These are phyloP conservation scores for Rhagophthalmus giganteus DNA, from an alignment of 2,888 invertebrate species.

Conservation along the genomic window DNA sequence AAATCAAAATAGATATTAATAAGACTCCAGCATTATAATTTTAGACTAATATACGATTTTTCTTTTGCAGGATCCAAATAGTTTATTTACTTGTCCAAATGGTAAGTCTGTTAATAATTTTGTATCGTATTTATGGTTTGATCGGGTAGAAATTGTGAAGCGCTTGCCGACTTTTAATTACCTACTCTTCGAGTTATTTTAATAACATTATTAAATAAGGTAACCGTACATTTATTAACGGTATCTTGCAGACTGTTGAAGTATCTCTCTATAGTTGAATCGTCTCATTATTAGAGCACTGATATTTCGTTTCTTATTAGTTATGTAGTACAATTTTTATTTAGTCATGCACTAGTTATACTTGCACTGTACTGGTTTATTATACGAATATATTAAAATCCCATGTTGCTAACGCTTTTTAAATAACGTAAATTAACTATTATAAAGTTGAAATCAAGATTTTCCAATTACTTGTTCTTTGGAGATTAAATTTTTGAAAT, in stretches of 20 bases:
- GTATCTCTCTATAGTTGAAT: too few species aligned
- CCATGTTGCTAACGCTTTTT: too few species aligned
- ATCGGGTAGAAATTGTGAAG: background rate
- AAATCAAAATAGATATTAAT: too few species aligned
- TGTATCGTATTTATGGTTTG: background rate
- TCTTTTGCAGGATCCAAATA: constrained; percentile 65
- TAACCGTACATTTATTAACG: constrained; percentile 44
- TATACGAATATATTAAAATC: too few species aligned
- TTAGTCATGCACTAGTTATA: constrained; percentile 14
- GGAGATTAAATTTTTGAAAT: too few species aligned
- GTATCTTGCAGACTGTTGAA: constrained; percentile 36
- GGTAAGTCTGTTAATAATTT: constrained; percentile 60
- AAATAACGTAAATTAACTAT: too few species aligned
- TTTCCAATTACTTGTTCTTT: too few species aligned
- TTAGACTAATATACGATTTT: constrained; percentile 43
- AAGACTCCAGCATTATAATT: too few species aligned
- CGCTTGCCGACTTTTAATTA: background rate
- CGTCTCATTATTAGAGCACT: constrained; percentile 24
- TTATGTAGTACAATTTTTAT: constrained; percentile 16
- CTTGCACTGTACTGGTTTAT: too few species aligned
- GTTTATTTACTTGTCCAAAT: constrained; percentile 71
- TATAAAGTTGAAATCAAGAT: too few species aligned
- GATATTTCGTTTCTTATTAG: constrained; percentile 10
- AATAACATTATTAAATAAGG: constrained; percentile 35
- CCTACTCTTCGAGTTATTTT: constrained; percentile 26